Conservation (phyloP, 2,888 invertebrate genomes). For the Mythimna loreyi region DNA sequence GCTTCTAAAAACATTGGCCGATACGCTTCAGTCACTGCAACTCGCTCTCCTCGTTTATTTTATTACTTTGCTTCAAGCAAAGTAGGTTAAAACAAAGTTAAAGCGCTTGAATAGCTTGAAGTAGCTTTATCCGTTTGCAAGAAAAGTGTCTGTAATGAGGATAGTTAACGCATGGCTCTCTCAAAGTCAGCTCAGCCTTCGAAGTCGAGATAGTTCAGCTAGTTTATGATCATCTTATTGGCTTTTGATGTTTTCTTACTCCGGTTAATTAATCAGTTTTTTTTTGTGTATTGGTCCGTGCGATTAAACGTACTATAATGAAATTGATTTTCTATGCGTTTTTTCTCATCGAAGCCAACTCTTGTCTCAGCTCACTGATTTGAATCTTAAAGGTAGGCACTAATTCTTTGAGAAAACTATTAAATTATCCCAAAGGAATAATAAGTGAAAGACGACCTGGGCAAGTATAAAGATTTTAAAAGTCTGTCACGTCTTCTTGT, state of each 20-base stretch:
- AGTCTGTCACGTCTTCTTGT: too few relatives aligned
- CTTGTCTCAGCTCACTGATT: neutral
- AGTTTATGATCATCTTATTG: neutral
- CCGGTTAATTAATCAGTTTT: neutral
- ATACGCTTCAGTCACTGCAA: slow-evolving; percentile 11
- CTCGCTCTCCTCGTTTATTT: slow-evolving; percentile 32
- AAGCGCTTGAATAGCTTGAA: slow-evolving; percentile 43
- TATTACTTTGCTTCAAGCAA: slow-evolving; percentile 26
- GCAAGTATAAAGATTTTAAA: too few relatives aligned
- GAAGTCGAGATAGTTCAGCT: slow-evolving; percentile 5
- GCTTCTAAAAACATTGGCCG: neutral
- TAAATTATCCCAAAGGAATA: too few relatives aligned
- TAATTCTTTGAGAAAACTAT: neutral
- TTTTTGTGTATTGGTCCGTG: neutral
- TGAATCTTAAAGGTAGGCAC: neutral
- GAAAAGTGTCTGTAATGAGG: slow-evolving; percentile 20
- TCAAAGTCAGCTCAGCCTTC: slow-evolving; percentile 22
- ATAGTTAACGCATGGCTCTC: slow-evolving; percentile 32
- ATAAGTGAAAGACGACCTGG: too few relatives aligned
- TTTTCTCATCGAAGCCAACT: neutral
- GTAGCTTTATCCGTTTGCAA: slow-evolving; percentile 32
- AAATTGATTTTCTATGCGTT: neutral
- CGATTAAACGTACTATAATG: too few relatives aligned
- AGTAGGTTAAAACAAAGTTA: slow-evolving; percentile 36
- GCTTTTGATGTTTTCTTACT: neutral